A percentile compares a stretch with the other conserved stretches of the same genome.
Conservation (phyloP, 2,797 vertebrate genomes). For the Takifugu ocellatus region DNA sequence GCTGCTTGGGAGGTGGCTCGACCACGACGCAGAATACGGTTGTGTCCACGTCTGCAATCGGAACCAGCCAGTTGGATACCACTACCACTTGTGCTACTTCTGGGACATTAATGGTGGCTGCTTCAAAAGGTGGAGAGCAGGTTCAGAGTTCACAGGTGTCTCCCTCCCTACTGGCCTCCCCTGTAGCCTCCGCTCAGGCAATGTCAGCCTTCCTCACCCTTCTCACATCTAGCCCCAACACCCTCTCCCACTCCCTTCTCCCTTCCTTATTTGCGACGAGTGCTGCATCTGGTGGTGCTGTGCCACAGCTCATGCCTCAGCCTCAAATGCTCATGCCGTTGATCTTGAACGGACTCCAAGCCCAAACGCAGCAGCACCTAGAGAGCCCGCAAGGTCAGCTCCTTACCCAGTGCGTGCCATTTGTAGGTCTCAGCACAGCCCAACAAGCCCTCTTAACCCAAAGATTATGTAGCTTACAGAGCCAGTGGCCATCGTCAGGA, state of each 20-base stretch:
- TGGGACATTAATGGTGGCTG: conserved; percentile 63
- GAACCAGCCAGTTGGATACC: conserved; percentile 57
- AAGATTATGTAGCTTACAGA: conserved; percentile 77
- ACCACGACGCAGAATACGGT: conserved; percentile 48
- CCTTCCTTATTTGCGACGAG: conserved; percentile 72
- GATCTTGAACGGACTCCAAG: conserved; percentile 77
- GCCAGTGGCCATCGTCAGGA: conserved; percentile 73
- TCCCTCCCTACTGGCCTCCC: conserved; percentile 75
- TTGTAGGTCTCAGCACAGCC: conserved; percentile 75
- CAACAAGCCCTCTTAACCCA: conserved; percentile 82
- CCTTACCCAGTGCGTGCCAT: conserved; percentile 77
- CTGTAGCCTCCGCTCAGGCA: conserved; percentile 78
- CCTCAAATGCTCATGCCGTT: conserved; percentile 81
- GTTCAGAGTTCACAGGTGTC: conserved; percentile 67
- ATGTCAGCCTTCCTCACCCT: conserved; percentile 82
- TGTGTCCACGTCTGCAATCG: conserved; percentile 56
- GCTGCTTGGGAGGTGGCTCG: conserved; percentile 46
- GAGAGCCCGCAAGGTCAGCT: conserved; percentile 75
- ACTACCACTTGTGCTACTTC: conserved; percentile 65
- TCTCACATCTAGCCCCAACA: conserved; percentile 74
- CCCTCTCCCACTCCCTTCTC: conserved; percentile 73
- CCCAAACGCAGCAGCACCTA: conserved; percentile 71
- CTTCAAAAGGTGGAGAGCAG: conserved; percentile 73
- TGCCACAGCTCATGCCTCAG: conserved; percentile 77
- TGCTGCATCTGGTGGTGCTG: conserved; percentile 56